Conservation (phyloP, 2,113 vertebrate species). For the Lampris megalopsis region DNA sequence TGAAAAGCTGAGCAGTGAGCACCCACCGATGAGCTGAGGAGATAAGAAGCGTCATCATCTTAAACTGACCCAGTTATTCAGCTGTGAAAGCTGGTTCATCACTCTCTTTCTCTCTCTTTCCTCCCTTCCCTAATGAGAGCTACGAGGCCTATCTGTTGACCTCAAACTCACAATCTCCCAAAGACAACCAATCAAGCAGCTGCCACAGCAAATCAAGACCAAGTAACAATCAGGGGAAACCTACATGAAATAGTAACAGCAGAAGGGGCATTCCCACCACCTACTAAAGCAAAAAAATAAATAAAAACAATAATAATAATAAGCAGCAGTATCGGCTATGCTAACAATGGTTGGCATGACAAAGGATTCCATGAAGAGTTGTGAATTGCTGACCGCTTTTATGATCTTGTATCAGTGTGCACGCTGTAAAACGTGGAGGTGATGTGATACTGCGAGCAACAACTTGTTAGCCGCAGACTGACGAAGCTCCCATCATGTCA, state of each 20-base stretch:
- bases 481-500: slow-evolving; percentile 36
- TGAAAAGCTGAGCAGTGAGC: slow-evolving; percentile 55
- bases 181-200: slow-evolving; percentile 33
- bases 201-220: slow-evolving; percentile 42
- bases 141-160: slow-evolving; percentile 18
- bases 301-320: neutral
- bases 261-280: slow-evolving; percentile 52
- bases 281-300: slow-evolving; percentile 18
- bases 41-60: slow-evolving; percentile 68
- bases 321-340: neutral
- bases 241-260: slow-evolving; percentile 25
- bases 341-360: slow-evolving; percentile 5
- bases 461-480: neutral
- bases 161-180: slow-evolving; percentile 36
- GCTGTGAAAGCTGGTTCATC: slow-evolving; percentile 55
- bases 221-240: slow-evolving; percentile 39
- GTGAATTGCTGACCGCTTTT: neutral
- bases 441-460: slow-evolving; percentile 14
- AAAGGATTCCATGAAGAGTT: slow-evolving; percentile 10
- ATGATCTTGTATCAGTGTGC: neutral
- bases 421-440: slow-evolving; percentile 28
- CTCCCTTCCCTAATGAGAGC: slow-evolving; percentile 18
- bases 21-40: slow-evolving; percentile 52
- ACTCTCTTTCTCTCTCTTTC: slow-evolving; percentile 1
- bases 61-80: slow-evolving; percentile 79